Conservation (phyloP, 2,888 invertebrate species). For the Abrostola tripartita region DNA sequence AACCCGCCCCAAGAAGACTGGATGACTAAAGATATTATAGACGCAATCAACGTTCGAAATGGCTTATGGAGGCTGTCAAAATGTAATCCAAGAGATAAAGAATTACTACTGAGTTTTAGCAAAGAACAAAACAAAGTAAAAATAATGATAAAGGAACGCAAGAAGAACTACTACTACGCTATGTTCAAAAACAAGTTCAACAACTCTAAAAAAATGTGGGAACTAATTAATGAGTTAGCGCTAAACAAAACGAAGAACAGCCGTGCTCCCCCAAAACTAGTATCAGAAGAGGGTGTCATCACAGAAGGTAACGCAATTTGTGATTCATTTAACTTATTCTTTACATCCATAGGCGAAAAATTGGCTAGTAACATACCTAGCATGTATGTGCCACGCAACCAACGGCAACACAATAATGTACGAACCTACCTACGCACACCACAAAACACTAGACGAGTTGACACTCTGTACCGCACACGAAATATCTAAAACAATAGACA, state of each 20-base stretch:
- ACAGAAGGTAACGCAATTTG: conserved; percentile 39
- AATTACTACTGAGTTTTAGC: conserved; percentile 16
- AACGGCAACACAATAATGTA: conserved; percentile 7
- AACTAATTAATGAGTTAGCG: conserved; percentile 38
- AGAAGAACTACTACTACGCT: conserved; percentile 30
- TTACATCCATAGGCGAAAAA: conserved; percentile 24
- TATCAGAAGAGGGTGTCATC: conserved; percentile 4
- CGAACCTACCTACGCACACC: neutral
- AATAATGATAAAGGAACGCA: conserved; percentile 18
- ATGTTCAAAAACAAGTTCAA: conserved; percentile 28
- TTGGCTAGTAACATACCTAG: conserved; percentile 25
- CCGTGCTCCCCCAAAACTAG: conserved; percentile 26
- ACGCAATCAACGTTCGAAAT: conserved; percentile 43
- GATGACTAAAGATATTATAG: conserved; percentile 47
- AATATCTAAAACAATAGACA: neutral
- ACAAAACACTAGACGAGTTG: neutral
- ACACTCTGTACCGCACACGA: too few species aligned
- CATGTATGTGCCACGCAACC: neutral
- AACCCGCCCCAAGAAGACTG: conserved; percentile 46
- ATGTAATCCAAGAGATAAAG: conserved; percentile 24
- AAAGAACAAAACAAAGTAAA: conserved; percentile 21
- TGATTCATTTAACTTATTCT: conserved; percentile 46
- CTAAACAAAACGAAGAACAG: conserved; percentile 37
- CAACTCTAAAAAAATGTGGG: conserved; percentile 49
- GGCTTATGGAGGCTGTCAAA: too few species aligned